A percentile compares a stretch with the other conserved stretches of the same genome.
Evolutionary conservation across 2,888 invertebrate genomes (phyloP).

Genomic region (Iphiclides podalirius): DNA sequence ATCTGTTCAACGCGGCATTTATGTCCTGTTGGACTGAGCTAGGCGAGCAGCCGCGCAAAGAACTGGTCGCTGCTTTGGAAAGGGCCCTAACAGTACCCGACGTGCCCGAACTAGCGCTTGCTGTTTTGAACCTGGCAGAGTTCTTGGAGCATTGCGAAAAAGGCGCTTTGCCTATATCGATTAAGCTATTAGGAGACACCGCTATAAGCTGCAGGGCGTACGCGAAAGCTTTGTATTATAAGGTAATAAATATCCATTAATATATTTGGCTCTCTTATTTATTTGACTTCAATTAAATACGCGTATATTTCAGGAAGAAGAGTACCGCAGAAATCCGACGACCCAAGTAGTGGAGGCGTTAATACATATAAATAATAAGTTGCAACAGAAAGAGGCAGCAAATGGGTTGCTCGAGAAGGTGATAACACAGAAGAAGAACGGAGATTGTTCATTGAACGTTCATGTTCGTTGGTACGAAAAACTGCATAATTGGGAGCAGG

Average conservation of each 20-base stretch:
- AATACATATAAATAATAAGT: constrained; percentile 97
- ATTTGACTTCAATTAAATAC: not conserved
- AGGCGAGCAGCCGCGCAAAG: constrained; percentile 88
- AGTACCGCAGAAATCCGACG: constrained; percentile 85
- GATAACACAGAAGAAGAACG: constrained; percentile 86
- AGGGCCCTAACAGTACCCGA: constrained; percentile 94
- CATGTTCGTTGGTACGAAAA: constrained; percentile 98
- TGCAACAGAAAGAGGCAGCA: constrained; percentile 98
- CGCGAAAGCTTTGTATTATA: constrained; percentile 83
- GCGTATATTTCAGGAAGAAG: constrained; percentile 84
- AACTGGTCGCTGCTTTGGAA: constrained; percentile 91
- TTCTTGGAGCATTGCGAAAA: constrained; percentile 99
- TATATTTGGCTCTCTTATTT: not conserved
- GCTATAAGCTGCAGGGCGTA: constrained; percentile 95
- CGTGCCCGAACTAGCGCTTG: constrained; percentile 96
- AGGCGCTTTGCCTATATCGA: constrained; percentile 94
- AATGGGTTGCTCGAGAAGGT: constrained; percentile 94
- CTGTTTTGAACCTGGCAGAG: constrained; percentile 97
- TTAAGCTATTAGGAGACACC: constrained; percentile 91
- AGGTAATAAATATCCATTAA: constrained; percentile 46
- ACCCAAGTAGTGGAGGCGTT: constrained; percentile 93
- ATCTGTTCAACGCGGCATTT: constrained; percentile 98
- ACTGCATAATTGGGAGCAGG: constrained; percentile 98
- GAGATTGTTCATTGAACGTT: constrained; percentile 74
- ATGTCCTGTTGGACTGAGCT: constrained; percentile 99